These are phyloP conservation scores for Luffia ferchaultella DNA, from an alignment of 2,888 invertebrate genomes.

Conservation along the genomic window DNA sequence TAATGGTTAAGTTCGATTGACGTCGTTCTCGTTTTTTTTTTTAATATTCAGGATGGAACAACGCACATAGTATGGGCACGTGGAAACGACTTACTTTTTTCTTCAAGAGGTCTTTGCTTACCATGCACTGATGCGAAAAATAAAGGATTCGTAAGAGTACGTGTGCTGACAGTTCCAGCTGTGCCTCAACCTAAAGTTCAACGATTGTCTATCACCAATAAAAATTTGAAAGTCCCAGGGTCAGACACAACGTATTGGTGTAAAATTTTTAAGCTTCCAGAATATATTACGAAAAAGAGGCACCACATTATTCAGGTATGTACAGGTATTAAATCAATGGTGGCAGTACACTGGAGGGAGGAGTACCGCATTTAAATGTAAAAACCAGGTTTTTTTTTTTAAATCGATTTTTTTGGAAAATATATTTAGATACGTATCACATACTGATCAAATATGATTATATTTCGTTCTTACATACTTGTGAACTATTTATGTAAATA, in stretches of 20 bases:
- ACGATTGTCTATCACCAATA: constrained; percentile 68
- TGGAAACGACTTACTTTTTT: constrained; percentile 77
- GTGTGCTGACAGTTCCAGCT: constrained; percentile 61
- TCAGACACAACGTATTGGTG: constrained; percentile 98
- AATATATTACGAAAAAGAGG: constrained; percentile 66
- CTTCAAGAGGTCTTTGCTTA: constrained; percentile 71
- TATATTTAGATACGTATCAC: too few species aligned
- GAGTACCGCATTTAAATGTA: too few species aligned
- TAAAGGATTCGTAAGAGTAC: constrained; percentile 80
- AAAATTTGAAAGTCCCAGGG: constrained; percentile 77
- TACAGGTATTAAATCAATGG: neutral
- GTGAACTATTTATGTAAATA: too few species aligned
- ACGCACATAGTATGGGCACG: constrained; percentile 87
- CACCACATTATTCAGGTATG: constrained; percentile 82
- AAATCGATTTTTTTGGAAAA: too few species aligned
- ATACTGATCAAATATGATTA: too few species aligned
- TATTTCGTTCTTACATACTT: too few species aligned
- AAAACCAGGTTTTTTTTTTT: too few species aligned
- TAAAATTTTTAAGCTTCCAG: constrained; percentile 81
- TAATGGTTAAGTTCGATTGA: too few species aligned
- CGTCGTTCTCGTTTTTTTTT: too few species aligned
- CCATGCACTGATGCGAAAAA: constrained; percentile 56
- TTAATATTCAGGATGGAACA: constrained; percentile 85
- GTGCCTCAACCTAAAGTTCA: constrained; percentile 53
- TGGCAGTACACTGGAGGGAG: too few species aligned